Evolutionary conservation across 2,888 invertebrate species (phyloP).

Genomic region (Seira sanloemensis): DNA sequence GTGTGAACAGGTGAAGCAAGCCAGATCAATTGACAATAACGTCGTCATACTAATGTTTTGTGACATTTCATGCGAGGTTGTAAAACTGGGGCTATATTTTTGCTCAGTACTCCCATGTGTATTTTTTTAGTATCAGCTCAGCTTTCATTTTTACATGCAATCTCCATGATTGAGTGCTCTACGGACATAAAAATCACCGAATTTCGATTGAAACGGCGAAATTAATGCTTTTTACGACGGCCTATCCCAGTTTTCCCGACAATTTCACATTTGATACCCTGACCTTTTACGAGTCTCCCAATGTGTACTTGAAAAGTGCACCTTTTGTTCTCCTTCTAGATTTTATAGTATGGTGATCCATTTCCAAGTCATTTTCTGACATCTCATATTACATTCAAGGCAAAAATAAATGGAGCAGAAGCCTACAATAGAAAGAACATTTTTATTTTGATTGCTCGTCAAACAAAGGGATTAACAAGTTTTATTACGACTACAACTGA

Average conservation of each 20-base stretch:
- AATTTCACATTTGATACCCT: constrained; percentile 24
- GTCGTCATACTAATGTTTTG: too few relatives aligned
- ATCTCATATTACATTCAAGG: background rate
- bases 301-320: background rate
- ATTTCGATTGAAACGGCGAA: constrained; percentile 43
- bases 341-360: background rate
- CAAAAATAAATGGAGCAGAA: background rate
- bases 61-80: too few relatives aligned
- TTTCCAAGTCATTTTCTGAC: background rate
- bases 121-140: too few relatives aligned
- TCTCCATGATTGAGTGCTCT: background rate
- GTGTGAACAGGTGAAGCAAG: too few relatives aligned
- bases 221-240: constrained; percentile 30
- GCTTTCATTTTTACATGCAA: too few relatives aligned
- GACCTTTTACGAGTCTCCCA: constrained; percentile 2
- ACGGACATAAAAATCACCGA: constrained; percentile 2
- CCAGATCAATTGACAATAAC: too few relatives aligned
- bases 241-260: constrained; percentile 1
- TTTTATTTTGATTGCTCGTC: constrained; percentile 29
- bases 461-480: constrained; percentile 32
- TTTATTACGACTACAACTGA: constrained; percentile 8
- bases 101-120: too few relatives aligned
- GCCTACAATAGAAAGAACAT: too few relatives aligned
- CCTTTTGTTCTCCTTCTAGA: background rate
- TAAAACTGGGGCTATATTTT: too few relatives aligned